phyloP scores from a whole-genome alignment of 2,888 invertebrate species.

The Melieria crassipennis region DNA sequence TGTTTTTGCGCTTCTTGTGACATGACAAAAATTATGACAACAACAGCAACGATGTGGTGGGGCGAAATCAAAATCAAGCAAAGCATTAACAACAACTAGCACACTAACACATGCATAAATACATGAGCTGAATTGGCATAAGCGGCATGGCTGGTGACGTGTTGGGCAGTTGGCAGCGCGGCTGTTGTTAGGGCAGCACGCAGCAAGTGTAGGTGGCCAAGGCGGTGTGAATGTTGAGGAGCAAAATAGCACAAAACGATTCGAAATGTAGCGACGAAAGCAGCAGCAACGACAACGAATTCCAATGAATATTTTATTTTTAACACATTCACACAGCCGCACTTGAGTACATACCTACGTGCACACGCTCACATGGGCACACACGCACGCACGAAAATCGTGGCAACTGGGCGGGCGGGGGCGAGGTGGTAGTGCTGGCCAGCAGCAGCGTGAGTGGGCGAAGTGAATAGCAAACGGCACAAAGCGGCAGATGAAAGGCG shows the following conservation, averaged over 20 bases:
- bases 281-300: conserved; percentile 1
- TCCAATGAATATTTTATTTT: conserved; percentile 28
- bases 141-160: neutral
- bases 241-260: neutral
- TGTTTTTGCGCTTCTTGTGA: neutral
- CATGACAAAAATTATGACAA: conserved; percentile 16
- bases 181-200: too few species aligned
- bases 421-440: too few species aligned
- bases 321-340: conserved; percentile 13
- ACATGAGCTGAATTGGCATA: neutral
- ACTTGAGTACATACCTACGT: conserved; percentile 11
- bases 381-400: neutral
- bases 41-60: neutral
- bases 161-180: too few species aligned
- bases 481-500: too few species aligned
- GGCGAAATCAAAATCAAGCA: neutral
- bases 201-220: too few species aligned
- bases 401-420: neutral
- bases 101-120: neutral
- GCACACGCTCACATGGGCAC: neutral
- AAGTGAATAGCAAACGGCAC: too few species aligned
- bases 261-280: neutral
- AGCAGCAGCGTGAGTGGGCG: too few species aligned
- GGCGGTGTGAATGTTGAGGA: neutral
- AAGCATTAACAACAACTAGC: neutral